Percentiles rank a stretch among this genome's conserved stretches.
Evolutionary conservation across 2,797 vertebrate genomes (phyloP).

Genomic region (Protosalanx chinensis): DNA sequence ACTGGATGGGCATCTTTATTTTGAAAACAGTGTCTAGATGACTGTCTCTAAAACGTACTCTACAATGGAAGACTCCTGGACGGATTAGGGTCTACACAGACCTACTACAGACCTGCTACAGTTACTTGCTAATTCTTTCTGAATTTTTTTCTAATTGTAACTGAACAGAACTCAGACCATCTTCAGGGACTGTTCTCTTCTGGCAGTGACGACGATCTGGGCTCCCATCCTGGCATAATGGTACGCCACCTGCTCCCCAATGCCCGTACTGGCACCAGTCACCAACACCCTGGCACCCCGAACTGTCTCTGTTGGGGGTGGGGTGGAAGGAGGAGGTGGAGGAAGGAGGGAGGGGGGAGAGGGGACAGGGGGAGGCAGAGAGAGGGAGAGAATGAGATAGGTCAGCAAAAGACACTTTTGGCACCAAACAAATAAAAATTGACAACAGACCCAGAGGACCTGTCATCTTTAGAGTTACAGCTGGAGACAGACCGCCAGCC

Average conservation of each 20-base stretch:
- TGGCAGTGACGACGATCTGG: constrained; percentile 73
- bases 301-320: constrained; percentile 58
- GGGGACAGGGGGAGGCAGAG: constrained; percentile 31
- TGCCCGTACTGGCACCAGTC: constrained; percentile 74
- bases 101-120: neutral
- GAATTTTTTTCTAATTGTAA: neutral
- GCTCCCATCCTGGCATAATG: constrained; percentile 69
- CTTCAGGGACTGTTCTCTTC: constrained; percentile 64
- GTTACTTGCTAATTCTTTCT: neutral
- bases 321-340: neutral
- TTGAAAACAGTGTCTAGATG: too few relatives aligned
- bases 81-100: too few relatives aligned
- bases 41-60: too few relatives aligned
- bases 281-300: constrained; percentile 68
- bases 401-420: too few relatives aligned
- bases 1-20: neutral
- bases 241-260: constrained; percentile 80
- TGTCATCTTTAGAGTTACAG: too few relatives aligned
- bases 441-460: too few relatives aligned
- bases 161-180: constrained; percentile 58
- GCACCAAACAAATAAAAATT: too few relatives aligned
- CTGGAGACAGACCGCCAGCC: too few relatives aligned
- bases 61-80: too few relatives aligned
- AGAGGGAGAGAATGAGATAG: neutral
- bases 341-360: constrained; percentile 34